Evolutionary conservation across 2,888 invertebrate species (phyloP).

Genomic region (Drosophila austrosaltans): DNA sequence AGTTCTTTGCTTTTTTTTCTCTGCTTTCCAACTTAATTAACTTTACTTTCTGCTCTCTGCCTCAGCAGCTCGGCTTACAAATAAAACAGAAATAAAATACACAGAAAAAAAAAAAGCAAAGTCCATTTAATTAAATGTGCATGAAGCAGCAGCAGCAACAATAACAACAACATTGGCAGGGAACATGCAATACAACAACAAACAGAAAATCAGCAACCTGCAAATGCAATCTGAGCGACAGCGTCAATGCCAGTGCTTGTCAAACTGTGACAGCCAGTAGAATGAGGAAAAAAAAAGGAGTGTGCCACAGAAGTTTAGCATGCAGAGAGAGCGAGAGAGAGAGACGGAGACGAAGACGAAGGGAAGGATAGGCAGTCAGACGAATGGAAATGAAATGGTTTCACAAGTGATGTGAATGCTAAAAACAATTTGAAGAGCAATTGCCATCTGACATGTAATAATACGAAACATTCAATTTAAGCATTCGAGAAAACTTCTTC

Average conservation of each 20-base stretch:
- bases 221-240: constrained; percentile 50
- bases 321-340: too few species aligned
- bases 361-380: background rate
- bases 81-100: constrained; percentile 59
- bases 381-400: background rate
- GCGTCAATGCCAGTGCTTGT: constrained; percentile 49
- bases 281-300: constrained; percentile 12
- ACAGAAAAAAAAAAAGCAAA: constrained; percentile 46
- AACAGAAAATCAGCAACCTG: constrained; percentile 21
- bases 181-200: constrained; percentile 26
- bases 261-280: constrained; percentile 47
- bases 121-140: constrained; percentile 72
- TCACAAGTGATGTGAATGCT: background rate
- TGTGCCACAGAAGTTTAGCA: background rate
- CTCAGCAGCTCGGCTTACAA: constrained; percentile 49
- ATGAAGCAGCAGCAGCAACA: constrained; percentile 50
- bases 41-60: constrained; percentile 38
- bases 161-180: constrained; percentile 30
- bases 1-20: constrained; percentile 11
- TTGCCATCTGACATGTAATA: background rate
- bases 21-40: constrained; percentile 64
- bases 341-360: background rate
- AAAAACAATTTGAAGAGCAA: background rate
- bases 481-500: background rate
- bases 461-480: background rate